phyloP scores from a whole-genome alignment of 1,140 invertebrate species.

The Prorops nasuta region DNA sequence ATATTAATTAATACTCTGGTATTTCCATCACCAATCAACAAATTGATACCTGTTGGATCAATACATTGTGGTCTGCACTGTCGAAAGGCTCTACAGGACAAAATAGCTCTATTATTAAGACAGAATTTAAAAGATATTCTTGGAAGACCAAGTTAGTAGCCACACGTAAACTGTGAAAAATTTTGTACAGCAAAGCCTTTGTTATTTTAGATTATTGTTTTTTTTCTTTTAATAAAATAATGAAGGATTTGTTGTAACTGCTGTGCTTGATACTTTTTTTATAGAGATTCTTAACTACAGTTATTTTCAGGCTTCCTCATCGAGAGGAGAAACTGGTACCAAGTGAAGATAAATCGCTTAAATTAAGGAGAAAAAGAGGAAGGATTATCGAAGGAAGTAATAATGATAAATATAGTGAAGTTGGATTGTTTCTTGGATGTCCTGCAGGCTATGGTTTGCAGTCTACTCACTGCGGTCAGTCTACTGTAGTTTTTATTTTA shows the following conservation, averaged over 20 bases:
- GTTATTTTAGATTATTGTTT: too few relatives aligned
- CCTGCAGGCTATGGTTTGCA: conserved; percentile 43
- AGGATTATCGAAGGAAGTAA: conserved; percentile 27
- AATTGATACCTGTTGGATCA: conserved; percentile 30
- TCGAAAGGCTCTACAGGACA: conserved; percentile 41
- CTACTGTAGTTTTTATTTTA: too few relatives aligned
- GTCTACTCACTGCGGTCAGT: conserved; percentile 39
- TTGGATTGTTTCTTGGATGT: conserved; percentile 40
- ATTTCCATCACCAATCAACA: conserved; percentile 32
- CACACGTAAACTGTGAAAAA: too few relatives aligned
- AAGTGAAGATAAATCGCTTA: conserved; percentile 20
- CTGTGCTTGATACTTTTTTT: conserved; percentile 34
- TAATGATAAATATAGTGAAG: conserved; percentile 28
- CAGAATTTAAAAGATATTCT: conserved; percentile 35
- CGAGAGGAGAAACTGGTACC: conserved; percentile 37
- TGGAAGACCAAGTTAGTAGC: conserved; percentile 34
- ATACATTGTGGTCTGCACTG: conserved; percentile 37
- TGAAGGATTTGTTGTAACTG: conserved; percentile 23
- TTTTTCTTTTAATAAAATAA: too few relatives aligned
- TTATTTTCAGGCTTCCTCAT: conserved; percentile 46
- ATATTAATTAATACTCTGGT: conserved; percentile 34
- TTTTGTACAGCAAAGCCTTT: too few relatives aligned
- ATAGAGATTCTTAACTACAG: conserved; percentile 48
- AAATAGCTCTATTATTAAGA: conserved; percentile 34
- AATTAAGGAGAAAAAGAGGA: conserved; percentile 23